Percentiles rank a stretch among this genome's conserved stretches.
Evolutionary conservation across 1,140 invertebrate species (phyloP).

Genomic region (Drosophila athabasca): DNA sequence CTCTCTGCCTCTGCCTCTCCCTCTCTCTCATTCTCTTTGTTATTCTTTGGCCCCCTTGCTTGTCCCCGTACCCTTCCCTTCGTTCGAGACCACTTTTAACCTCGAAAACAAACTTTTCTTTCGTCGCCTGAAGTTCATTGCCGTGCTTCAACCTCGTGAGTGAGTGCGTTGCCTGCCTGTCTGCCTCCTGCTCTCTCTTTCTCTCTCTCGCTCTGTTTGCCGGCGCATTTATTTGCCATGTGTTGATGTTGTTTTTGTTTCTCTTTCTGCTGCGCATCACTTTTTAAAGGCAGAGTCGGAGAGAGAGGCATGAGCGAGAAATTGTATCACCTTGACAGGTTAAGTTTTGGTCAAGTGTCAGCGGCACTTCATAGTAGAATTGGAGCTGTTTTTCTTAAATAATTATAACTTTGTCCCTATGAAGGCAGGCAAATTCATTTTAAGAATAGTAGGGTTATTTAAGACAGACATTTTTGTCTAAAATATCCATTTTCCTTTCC

Average conservation of each 20-base stretch:
- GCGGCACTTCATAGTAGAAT: no score
- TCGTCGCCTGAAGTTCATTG: conserved; percentile 71
- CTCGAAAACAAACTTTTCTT: conserved; percentile 76
- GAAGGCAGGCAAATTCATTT: no score
- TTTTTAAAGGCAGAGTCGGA: not conserved
- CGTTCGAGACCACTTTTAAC: conserved; percentile 43
- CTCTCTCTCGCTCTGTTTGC: conserved; percentile 17
- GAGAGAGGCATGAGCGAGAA: not conserved
- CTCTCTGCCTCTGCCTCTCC: not conserved
- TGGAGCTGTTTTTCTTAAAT: no score
- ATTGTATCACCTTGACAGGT: conserved; percentile 36
- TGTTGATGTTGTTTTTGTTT: conserved; percentile 1
- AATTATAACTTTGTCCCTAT: no score
- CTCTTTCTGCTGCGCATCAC: conserved; percentile 3
- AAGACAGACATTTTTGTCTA: no score
- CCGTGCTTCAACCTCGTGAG: conserved; percentile 67
- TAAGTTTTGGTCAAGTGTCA: not conserved
- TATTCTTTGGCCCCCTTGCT: not conserved
- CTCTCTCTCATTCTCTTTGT: no score
- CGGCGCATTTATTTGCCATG: conserved; percentile 45
- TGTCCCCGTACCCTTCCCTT: conserved; percentile 7
- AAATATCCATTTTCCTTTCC: no score
- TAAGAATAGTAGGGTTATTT: no score
- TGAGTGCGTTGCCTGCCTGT: conserved; percentile 62
- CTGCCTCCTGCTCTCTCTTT: conserved; percentile 7